Conservation (phyloP, 2,888 invertebrate genomes). For the Julus scanicus region DNA sequence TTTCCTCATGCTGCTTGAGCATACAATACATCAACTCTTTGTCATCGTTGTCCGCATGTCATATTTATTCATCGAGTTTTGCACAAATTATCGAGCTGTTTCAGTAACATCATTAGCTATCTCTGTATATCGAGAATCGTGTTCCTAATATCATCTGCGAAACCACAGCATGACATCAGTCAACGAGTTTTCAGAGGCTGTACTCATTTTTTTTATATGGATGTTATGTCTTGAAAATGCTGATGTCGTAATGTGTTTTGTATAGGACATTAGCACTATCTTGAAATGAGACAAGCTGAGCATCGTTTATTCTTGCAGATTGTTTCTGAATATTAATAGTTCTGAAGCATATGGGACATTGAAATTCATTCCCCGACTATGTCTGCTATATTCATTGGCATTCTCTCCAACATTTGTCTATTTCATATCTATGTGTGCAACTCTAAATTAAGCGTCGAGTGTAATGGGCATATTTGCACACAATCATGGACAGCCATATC, state of each 20-base stretch:
- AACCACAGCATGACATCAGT: no score
- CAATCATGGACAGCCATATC: constrained; percentile 30
- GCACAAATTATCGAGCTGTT: no score
- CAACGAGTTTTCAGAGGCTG: background rate
- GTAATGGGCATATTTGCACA: constrained; percentile 19
- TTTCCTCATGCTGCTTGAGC: no score
- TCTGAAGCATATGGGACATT: background rate
- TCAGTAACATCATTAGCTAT: no score
- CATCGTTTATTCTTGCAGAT: background rate
- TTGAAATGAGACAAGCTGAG: no score
- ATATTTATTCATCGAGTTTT: no score
- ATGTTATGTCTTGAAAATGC: background rate
- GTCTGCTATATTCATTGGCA: background rate
- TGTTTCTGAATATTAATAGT: background rate
- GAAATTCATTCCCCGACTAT: background rate
- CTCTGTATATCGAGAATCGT: no score
- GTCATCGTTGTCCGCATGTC: no score
- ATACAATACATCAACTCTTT: no score
- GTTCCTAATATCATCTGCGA: no score
- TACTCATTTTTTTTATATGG: background rate
- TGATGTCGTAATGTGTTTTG: no score
- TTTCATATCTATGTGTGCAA: background rate
- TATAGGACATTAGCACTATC: no score
- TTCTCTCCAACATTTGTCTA: background rate
- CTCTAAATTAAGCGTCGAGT: background rate